Conservation (phyloP, 2,797 vertebrate genomes). For the Gadopsis bispinosus region DNA sequence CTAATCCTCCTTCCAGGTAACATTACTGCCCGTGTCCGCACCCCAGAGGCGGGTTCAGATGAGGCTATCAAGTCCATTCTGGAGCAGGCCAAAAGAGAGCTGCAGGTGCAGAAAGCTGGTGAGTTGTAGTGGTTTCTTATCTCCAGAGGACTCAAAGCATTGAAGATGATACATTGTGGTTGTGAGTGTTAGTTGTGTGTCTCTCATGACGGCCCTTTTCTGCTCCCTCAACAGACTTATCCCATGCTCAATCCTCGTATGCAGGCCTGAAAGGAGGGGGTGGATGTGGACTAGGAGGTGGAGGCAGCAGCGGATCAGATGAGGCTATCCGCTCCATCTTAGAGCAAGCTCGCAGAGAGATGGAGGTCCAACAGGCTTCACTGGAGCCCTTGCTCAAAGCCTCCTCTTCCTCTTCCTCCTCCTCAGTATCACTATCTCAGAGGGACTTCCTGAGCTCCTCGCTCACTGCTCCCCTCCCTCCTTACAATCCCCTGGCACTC, state of each 20-base stretch:
- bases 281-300: conserved; percentile 60
- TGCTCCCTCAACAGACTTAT: conserved; percentile 86
- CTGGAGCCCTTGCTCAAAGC: conserved; percentile 94
- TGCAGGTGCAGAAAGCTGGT: conserved; percentile 98
- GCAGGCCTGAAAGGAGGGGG: conserved; percentile 86
- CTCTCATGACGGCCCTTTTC: conserved; percentile 28
- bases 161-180: conserved; percentile 38
- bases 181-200: conserved; percentile 16
- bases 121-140: conserved; percentile 42
- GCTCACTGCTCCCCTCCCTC: conserved; percentile 84
- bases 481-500: conserved; percentile 91
- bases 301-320: conserved; percentile 88
- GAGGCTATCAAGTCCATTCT: conserved; percentile 98
- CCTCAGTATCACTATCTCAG: conserved; percentile 81
- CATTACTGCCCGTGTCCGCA: conserved; percentile 94
- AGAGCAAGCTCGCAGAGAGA: conserved; percentile 95
- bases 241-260: conserved; percentile 88
- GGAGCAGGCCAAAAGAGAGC: conserved; percentile 96
- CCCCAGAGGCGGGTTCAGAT: conserved; percentile 93
- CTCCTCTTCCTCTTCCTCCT: conserved; percentile 87
- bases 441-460: conserved; percentile 82
- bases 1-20: conserved; percentile 85
- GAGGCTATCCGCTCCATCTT: conserved; percentile 96
- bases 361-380: conserved; percentile 95
- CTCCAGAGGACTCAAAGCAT: conserved; percentile 23